Percentiles rank a stretch among this genome's conserved stretches.
Conservation (phyloP, 2,888 invertebrate genomes). For the Electrophaes corylata region DNA sequence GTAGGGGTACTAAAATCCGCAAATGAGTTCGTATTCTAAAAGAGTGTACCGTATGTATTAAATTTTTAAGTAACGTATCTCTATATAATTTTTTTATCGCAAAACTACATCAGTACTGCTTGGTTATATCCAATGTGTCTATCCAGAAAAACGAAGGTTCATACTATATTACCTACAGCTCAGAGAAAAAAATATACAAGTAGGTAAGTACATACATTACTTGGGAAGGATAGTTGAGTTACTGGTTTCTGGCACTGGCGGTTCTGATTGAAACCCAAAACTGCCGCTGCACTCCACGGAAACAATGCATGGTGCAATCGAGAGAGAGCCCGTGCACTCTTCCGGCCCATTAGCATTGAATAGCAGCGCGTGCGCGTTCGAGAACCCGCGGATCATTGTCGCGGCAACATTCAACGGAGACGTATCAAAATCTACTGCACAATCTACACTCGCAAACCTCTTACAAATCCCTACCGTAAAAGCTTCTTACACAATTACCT, state of each 20-base stretch:
- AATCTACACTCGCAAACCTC: not conserved
- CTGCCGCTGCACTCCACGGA: constrained; percentile 53
- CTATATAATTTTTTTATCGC: too few species aligned
- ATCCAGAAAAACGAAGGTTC: not conserved
- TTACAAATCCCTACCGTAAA: too few species aligned
- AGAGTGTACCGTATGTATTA: too few species aligned
- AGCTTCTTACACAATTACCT: too few species aligned
- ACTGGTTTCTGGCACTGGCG: constrained; percentile 4
- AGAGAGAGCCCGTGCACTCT: constrained; percentile 75
- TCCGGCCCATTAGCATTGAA: constrained; percentile 83
- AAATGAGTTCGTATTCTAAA: too few species aligned
- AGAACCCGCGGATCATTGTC: constrained; percentile 71
- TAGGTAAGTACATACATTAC: not conserved
- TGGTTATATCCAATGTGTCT: too few species aligned
- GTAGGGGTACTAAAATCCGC: too few species aligned
- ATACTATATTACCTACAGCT: not conserved
- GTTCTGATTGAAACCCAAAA: constrained; percentile 54
- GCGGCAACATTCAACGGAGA: constrained; percentile 33
- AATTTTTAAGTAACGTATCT: too few species aligned
- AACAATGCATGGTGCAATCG: constrained; percentile 65
- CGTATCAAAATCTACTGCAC: constrained; percentile 13
- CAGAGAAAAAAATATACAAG: not conserved
- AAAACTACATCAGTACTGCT: too few species aligned
- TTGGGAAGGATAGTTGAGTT: constrained; percentile 3
- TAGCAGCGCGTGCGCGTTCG: constrained; percentile 73